Conservation (phyloP, 2,113 vertebrate species). For the Gambusia holbrooki region DNA sequence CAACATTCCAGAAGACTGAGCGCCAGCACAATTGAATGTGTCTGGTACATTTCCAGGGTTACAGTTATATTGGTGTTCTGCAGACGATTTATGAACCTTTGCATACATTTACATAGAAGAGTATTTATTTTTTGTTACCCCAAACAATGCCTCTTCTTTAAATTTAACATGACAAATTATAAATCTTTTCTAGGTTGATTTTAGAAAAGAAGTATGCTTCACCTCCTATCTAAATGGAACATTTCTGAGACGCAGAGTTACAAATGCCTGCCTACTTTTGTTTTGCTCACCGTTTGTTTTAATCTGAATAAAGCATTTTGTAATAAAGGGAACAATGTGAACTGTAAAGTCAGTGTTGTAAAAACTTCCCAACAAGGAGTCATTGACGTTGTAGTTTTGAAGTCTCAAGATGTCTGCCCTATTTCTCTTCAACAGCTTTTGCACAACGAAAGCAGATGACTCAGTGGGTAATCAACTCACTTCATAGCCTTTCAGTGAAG, state of each 20-base stretch:
- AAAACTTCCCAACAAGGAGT: no score
- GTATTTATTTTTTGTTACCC: neutral
- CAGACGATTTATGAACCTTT: neutral
- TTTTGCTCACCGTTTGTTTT: no score
- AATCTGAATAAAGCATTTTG: no score
- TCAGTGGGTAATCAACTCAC: slow-evolving; percentile 50
- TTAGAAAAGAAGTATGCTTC: no score
- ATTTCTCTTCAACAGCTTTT: neutral
- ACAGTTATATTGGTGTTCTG: neutral
- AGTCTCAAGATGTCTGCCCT: neutral
- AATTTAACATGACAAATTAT: neutral
- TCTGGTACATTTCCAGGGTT: neutral
- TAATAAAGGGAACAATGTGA: no score
- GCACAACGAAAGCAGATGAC: neutral
- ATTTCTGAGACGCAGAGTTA: no score
- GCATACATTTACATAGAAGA: neutral
- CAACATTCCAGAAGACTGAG: neutral
- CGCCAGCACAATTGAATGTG: neutral
- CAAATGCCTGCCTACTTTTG: no score
- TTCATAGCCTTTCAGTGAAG: slow-evolving; percentile 83
- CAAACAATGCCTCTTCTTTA: neutral
- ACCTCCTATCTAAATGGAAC: no score
- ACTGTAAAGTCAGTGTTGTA: no score
- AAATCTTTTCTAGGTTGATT: no score
- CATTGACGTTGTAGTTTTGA: neutral